These are phyloP conservation scores for Drosophila bifasciata DNA, from an alignment of 1,140 invertebrate genomes.

Conservation along the genomic window DNA sequence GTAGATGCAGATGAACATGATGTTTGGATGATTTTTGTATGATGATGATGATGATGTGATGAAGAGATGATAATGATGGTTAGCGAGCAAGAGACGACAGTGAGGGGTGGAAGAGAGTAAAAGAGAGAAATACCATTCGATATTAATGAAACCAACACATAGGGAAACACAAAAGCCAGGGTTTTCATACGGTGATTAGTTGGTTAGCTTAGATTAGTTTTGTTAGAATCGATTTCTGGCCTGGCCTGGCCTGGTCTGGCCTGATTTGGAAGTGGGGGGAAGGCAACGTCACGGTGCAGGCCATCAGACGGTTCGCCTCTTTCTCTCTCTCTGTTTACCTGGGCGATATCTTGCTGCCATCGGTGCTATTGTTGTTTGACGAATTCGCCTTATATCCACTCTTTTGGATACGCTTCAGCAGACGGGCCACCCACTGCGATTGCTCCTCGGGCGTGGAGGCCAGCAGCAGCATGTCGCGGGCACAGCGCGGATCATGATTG, in stretches of 20 bases:
- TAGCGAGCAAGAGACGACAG: slow-evolving; percentile 45
- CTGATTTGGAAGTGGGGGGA: too few relatives aligned
- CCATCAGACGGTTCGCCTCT: too few relatives aligned
- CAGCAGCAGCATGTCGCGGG: slow-evolving; percentile 95
- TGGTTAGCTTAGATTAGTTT: slow-evolving; percentile 17
- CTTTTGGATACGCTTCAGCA: slow-evolving; percentile 96
- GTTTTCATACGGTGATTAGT: neutral
- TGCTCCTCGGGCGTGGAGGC: slow-evolving; percentile 94
- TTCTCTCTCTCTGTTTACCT: slow-evolving; percentile 84
- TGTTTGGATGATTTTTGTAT: slow-evolving; percentile 38
- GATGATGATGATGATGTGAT: slow-evolving; percentile 36
- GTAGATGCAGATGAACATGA: slow-evolving; percentile 15
- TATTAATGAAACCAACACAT: slow-evolving; percentile 59
- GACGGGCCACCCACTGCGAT: slow-evolving; percentile 94
- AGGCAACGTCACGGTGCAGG: too few relatives aligned
- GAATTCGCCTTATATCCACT: slow-evolving; percentile 95
- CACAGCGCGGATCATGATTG: slow-evolving; percentile 96
- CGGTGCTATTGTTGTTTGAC: slow-evolving; percentile 86
- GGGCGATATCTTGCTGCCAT: slow-evolving; percentile 87
- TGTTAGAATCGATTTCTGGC: too few relatives aligned
- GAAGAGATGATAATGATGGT: slow-evolving; percentile 23
- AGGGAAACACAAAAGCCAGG: slow-evolving; percentile 26
- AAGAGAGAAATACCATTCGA: slow-evolving; percentile 72
- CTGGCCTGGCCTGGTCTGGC: too few relatives aligned
- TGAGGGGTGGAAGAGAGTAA: slow-evolving; percentile 33